Percentiles rank a stretch among this genome's conserved stretches.
These are phyloP conservation scores for Pelecanus crispus DNA, from an alignment of 2,113 vertebrate genomes.

Conservation along the genomic window DNA sequence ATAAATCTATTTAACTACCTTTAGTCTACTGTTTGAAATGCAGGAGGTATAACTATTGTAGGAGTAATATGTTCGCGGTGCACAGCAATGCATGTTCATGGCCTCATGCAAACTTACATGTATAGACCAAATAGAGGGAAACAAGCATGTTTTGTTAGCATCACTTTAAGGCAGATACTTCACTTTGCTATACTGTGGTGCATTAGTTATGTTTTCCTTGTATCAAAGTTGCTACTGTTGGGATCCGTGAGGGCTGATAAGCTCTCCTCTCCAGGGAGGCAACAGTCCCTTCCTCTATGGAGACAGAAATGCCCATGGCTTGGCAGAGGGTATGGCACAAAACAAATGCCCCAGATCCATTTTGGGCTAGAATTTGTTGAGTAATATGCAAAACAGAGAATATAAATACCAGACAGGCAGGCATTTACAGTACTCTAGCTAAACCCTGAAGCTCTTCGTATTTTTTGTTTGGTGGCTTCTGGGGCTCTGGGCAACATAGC, in stretches of 20 bases:
- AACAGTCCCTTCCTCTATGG: background rate
- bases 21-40: background rate
- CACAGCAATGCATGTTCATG: background rate
- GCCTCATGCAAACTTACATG: background rate
- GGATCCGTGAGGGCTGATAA: background rate
- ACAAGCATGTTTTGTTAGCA: background rate
- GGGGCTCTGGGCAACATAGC: background rate
- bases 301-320: background rate
- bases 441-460: background rate
- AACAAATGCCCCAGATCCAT: background rate
- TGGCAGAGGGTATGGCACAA: background rate
- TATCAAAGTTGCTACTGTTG: background rate
- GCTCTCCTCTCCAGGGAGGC: background rate
- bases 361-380: background rate
- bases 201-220: background rate
- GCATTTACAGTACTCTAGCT: background rate
- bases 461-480: background rate
- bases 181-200: background rate
- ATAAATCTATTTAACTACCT: background rate
- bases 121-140: background rate
- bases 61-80: accelerated
- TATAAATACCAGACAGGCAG: background rate
- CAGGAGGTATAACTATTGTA: background rate
- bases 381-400: background rate
- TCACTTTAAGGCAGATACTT: background rate